Percentiles rank a stretch among this genome's conserved stretches.
phyloP scores from a whole-genome alignment of 2,888 invertebrate genomes.

The Monoplex corrugatus region DNA sequence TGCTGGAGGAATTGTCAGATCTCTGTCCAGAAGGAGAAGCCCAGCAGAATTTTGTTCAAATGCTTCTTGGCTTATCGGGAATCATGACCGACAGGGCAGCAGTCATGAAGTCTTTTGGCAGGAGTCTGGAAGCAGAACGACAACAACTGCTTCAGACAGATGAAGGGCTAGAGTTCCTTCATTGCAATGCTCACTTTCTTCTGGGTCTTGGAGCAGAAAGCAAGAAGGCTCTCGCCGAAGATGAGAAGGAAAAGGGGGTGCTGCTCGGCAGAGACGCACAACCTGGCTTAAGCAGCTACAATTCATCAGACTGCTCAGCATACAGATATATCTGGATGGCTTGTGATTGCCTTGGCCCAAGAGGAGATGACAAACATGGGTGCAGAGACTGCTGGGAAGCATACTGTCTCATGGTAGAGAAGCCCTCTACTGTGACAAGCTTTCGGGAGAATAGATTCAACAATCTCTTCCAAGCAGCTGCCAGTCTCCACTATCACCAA shows the following conservation, averaged over 20 bases:
- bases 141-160: background rate
- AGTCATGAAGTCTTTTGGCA: constrained; percentile 31
- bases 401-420: constrained; percentile 23
- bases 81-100: constrained; percentile 36
- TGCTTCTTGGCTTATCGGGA: background rate
- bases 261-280: no score
- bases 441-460: constrained; percentile 42
- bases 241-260: background rate
- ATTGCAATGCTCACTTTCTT: constrained; percentile 37
- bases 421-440: constrained; percentile 15
- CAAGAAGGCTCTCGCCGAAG: constrained; percentile 9
- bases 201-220: background rate
- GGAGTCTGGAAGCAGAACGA: background rate
- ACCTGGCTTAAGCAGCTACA: no score
- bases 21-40: background rate
- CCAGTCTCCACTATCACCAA: background rate
- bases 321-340: constrained; percentile 32
- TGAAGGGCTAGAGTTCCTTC: constrained; percentile 9
- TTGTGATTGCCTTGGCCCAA: constrained; percentile 27
- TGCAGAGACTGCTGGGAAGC: constrained; percentile 36
- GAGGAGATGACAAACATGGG: constrained; percentile 33
- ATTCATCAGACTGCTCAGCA: no score
- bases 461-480: constrained; percentile 35
- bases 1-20: constrained; percentile 34
- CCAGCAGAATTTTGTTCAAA: background rate